phyloP scores from a whole-genome alignment of 2,113 vertebrate genomes.

The Scortum barcoo region DNA sequence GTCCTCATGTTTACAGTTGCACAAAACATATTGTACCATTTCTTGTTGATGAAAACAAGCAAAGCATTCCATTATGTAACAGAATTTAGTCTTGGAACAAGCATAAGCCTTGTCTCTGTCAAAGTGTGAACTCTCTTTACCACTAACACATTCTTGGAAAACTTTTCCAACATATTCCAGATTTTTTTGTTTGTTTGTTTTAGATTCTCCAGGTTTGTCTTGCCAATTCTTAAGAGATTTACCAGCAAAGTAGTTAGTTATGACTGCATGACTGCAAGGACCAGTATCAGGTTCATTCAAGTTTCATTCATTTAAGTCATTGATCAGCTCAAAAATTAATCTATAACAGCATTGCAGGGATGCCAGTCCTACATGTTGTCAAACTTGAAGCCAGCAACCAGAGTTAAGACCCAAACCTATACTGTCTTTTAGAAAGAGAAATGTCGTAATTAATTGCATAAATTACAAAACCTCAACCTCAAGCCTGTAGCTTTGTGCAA shows the following conservation, averaged over 20 bases:
- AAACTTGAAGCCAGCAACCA: too few species aligned
- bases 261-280: neutral
- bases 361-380: neutral
- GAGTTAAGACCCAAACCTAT: too few species aligned
- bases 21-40: neutral
- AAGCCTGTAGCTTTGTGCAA: too few species aligned
- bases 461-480: too few species aligned
- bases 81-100: neutral
- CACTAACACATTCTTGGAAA: conserved; percentile 20
- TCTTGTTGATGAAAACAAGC: too few species aligned
- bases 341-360: neutral
- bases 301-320: conserved; percentile 2
- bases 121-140: conserved; percentile 3
- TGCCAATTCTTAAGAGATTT: neutral
- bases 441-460: too few species aligned
- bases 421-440: too few species aligned
- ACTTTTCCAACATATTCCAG: too few species aligned
- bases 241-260: neutral
- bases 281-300: neutral
- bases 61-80: neutral
- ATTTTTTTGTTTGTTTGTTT: too few species aligned
- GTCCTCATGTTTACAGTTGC: neutral
- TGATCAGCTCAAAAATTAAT: neutral
- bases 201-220: neutral
- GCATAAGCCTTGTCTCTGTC: neutral